A percentile compares a stretch with the other conserved stretches of the same genome.
These are phyloP conservation scores for Furcula furcula DNA, from an alignment of 2,888 invertebrate genomes.

Conservation along the genomic window DNA sequence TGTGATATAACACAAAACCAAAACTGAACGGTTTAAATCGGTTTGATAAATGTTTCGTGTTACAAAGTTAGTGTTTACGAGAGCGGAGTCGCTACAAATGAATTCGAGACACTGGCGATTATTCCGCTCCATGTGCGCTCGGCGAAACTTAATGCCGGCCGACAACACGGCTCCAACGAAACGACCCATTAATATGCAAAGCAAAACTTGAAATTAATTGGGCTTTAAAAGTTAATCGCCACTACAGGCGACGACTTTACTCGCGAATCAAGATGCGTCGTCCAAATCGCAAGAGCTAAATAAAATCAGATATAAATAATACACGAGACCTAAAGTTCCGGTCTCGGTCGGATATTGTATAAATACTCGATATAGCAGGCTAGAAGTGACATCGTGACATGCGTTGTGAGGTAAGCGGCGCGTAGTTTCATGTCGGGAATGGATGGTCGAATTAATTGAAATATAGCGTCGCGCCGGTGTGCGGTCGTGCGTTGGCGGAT, in stretches of 20 bases:
- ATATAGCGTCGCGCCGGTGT: conserved; percentile 71
- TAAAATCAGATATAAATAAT: conserved; percentile 11
- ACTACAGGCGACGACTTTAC: conserved; percentile 42
- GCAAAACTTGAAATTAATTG: conserved; percentile 62
- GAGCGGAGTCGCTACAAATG: conserved; percentile 37
- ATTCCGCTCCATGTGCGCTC: conserved; percentile 49
- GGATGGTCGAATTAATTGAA: conserved; percentile 78
- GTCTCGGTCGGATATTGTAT: conserved; percentile 30
- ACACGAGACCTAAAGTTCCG: conserved; percentile 5
- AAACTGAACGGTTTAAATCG: no score
- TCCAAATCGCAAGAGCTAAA: conserved; percentile 33
- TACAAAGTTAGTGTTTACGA: no score
- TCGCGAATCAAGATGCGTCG: conserved; percentile 46
- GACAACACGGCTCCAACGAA: conserved; percentile 36
- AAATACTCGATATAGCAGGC: conserved; percentile 37
- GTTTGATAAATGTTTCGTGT: no score
- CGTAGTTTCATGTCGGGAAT: conserved; percentile 63
- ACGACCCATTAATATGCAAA: conserved; percentile 61
- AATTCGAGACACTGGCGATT: conserved; percentile 49
- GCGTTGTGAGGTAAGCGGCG: conserved; percentile 60
- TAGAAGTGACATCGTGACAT: conserved; percentile 34
- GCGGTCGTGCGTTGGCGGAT: conserved; percentile 69
- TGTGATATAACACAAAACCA: no score
- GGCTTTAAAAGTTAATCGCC: conserved; percentile 53
- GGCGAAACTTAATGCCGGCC: conserved; percentile 46